These are phyloP conservation scores for Forbesichthys agassizii DNA, from an alignment of 2,113 vertebrate species.

Conservation along the genomic window DNA sequence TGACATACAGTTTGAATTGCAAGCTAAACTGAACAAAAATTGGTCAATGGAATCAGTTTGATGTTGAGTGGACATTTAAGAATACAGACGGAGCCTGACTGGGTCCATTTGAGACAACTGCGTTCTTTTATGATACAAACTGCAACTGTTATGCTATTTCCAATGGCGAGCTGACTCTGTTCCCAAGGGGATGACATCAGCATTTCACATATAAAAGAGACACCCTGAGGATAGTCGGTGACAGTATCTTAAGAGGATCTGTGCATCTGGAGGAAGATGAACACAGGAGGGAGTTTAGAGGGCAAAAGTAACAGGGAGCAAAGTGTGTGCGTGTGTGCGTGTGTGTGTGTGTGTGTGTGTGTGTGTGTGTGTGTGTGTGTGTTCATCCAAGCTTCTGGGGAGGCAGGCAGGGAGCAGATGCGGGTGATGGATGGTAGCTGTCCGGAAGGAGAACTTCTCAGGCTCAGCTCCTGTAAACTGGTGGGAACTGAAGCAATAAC, in stretches of 20 bases:
- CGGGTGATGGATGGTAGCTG: constrained; percentile 68
- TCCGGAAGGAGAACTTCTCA: constrained; percentile 58
- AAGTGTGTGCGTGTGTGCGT: constrained; percentile 12
- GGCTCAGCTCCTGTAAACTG: constrained; percentile 61
- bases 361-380: constrained; percentile 14
- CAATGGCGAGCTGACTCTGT: not conserved
- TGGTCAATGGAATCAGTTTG: too few species aligned
- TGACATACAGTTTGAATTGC: constrained; percentile 2
- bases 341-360: not conserved
- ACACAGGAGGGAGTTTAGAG: constrained; percentile 49
- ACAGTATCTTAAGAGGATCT: constrained; percentile 52
- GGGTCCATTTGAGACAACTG: too few species aligned
- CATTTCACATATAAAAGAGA: constrained; percentile 26
- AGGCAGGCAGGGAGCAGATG: constrained; percentile 45
- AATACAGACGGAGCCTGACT: too few species aligned
- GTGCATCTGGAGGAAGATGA: constrained; percentile 42
- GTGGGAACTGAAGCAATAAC: constrained; percentile 71
- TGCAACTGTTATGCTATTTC: constrained; percentile 40
- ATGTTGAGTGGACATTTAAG: too few species aligned
- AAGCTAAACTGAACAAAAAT: not conserved
- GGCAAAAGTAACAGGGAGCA: constrained; percentile 26
- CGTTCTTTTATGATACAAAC: too few species aligned
- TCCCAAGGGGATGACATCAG: constrained; percentile 24
- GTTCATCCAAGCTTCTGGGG: constrained; percentile 23
- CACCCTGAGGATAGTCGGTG: constrained; percentile 37